These are phyloP conservation scores for Nowickia ferox DNA, from an alignment of 2,888 invertebrate genomes.

Conservation along the genomic window DNA sequence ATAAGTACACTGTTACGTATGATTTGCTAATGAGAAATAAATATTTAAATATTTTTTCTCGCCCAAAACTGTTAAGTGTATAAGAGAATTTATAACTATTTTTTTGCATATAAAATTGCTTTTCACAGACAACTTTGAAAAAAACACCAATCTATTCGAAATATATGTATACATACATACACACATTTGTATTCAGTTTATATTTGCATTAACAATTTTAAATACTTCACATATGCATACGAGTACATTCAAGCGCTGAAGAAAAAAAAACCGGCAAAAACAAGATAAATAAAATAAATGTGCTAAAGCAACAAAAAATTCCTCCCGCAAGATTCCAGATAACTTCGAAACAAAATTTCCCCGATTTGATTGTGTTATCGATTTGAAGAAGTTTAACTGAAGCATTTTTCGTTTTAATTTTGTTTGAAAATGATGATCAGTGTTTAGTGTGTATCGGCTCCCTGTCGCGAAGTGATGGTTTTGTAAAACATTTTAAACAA, in stretches of 20 bases:
- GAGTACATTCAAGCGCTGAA: not conserved
- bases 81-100: conserved; percentile 41
- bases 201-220: conserved; percentile 14
- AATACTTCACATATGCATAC: conserved; percentile 1
- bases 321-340: conserved; percentile 13
- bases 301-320: conserved; percentile 38
- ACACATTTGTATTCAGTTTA: not conserved
- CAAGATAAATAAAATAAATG: not conserved
- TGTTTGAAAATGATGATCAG: conserved; percentile 30
- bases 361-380: conserved; percentile 58
- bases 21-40: not conserved
- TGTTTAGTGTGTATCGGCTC: conserved; percentile 60
- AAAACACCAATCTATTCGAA: not conserved
- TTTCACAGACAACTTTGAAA: not conserved
- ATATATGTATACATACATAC: too few species aligned
- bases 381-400: conserved; percentile 55
- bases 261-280: conserved; percentile 16
- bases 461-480: conserved; percentile 55
- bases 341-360: conserved; percentile 54
- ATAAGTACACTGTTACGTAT: not conserved
- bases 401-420: conserved; percentile 54
- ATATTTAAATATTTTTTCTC: conserved; percentile 5
- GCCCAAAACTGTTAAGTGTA: conserved; percentile 21
- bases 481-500: conserved; percentile 14
- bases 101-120: conserved; percentile 27